A percentile compares a stretch with the other conserved stretches of the same genome.
phyloP scores from a whole-genome alignment of 2,113 vertebrate genomes.

The Rhinoptilus africanus region DNA sequence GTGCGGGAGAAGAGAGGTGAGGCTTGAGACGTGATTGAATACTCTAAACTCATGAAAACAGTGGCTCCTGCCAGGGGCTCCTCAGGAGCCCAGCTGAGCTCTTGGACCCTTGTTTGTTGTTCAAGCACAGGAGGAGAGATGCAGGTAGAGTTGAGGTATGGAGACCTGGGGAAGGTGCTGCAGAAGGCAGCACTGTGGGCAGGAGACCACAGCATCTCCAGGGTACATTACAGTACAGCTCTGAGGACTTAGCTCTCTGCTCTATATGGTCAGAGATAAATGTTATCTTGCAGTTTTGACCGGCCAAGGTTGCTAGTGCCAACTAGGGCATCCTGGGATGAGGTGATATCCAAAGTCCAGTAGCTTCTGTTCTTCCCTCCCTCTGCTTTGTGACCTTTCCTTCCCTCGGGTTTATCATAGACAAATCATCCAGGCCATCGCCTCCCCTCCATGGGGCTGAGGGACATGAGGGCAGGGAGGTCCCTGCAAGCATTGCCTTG shows the following conservation, averaged over 20 bases:
- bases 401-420: background rate
- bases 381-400: background rate
- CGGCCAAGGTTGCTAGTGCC: background rate
- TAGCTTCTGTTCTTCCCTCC: background rate
- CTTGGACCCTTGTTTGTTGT: rapidly evolving
- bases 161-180: background rate
- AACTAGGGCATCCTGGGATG: background rate
- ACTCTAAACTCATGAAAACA: rapidly evolving
- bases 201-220: background rate
- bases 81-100: background rate
- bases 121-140: background rate
- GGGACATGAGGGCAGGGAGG: background rate
- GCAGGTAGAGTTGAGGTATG: background rate
- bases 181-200: background rate
- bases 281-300: background rate
- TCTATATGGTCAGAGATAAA: background rate
- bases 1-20: constrained; percentile 88
- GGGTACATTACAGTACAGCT: background rate
- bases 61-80: background rate
- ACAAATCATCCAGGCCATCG: background rate
- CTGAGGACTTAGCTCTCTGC: background rate
- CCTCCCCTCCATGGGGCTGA: rapidly evolving
- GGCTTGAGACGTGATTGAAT: background rate
- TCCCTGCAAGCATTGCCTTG: background rate
- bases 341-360: background rate